A percentile compares a stretch with the other conserved stretches of the same genome.
Evolutionary conservation across 2,113 vertebrate genomes (phyloP).

Genomic region (Microcebus tavaratra): DNA sequence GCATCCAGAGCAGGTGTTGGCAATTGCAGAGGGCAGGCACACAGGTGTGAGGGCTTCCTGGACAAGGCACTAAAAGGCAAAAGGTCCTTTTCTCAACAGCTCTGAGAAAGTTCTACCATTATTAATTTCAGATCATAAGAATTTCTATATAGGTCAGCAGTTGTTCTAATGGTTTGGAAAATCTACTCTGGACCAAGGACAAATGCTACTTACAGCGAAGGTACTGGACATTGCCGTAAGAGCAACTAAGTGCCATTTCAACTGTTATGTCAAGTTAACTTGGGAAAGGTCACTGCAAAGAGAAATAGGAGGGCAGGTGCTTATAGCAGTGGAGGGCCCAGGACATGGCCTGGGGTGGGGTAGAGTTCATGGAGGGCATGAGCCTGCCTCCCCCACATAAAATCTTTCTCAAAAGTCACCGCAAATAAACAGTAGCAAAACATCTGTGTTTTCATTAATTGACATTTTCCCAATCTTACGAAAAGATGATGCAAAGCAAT

Average conservation of each 20-base stretch:
- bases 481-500: not conserved
- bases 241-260: slow-evolving; percentile 25
- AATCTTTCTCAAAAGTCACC: not conserved
- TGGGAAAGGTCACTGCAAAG: slow-evolving; percentile 46
- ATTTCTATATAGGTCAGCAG: slow-evolving; percentile 17
- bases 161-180: slow-evolving; percentile 30
- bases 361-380: fast-evolving
- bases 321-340: not conserved
- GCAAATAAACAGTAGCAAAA: not conserved
- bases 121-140: not conserved
- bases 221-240: not conserved
- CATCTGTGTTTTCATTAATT: not conserved
- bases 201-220: not conserved
- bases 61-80: not conserved
- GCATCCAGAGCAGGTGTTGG: not conserved
- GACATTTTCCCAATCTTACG: slow-evolving; percentile 6
- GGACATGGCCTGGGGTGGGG: fast-evolving
- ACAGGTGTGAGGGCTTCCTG: not conserved
- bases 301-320: not conserved
- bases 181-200: not conserved
- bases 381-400: not conserved
- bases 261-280: not conserved
- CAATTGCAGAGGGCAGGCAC: not conserved
- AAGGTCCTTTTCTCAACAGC: not conserved
- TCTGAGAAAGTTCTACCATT: slow-evolving; percentile 1